Evolutionary conservation across 37 sponge, comb jelly and placozoan species (phyloP).

Genomic region (Spongilla lacustris): DNA sequence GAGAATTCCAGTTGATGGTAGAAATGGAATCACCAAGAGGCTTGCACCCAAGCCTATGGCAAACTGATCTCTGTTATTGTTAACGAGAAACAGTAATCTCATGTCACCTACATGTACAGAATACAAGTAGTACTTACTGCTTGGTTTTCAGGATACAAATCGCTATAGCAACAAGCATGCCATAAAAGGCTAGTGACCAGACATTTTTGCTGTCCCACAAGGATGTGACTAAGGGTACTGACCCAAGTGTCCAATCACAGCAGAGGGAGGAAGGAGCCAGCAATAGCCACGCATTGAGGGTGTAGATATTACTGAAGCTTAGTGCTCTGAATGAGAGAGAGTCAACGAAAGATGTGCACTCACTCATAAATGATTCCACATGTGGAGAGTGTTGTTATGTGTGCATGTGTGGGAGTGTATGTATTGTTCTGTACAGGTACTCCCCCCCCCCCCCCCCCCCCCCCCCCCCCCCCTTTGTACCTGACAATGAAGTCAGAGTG

Average conservation of each 20-base stretch:
- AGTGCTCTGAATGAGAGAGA: slow-evolving; percentile 36
- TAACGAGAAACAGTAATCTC: neutral
- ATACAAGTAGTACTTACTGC: neutral
- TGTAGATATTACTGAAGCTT: slow-evolving; percentile 88
- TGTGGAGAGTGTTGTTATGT: too few relatives aligned
- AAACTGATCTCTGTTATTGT: slow-evolving; percentile 22
- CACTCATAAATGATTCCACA: too few relatives aligned
- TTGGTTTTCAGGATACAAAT: slow-evolving; percentile 27
- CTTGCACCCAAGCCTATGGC: slow-evolving; percentile 66
- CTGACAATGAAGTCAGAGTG: slow-evolving; percentile 72
- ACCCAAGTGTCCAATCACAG: slow-evolving; percentile 93
- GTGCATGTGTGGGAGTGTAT: too few relatives aligned
- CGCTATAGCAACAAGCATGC: slow-evolving; percentile 8
- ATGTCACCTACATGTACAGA: neutral
- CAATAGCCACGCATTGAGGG: slow-evolving; percentile 80
- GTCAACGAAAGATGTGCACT: neutral
- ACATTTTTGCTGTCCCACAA: slow-evolving; percentile 65
- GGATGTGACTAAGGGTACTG: slow-evolving; percentile 68
- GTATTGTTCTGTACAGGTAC: too few relatives aligned
- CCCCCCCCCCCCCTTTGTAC: too few relatives aligned
- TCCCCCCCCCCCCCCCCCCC: too few relatives aligned
- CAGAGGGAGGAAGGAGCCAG: slow-evolving; percentile 81
- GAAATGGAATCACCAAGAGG: slow-evolving; percentile 76
- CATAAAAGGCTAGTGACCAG: slow-evolving; percentile 56
- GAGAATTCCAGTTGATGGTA: slow-evolving; percentile 80